Evolutionary conservation across 2,113 vertebrate genomes (phyloP), one percentile per base, ranked within the genome.

Genomic region (Pleuronectes platessa): DNA sequence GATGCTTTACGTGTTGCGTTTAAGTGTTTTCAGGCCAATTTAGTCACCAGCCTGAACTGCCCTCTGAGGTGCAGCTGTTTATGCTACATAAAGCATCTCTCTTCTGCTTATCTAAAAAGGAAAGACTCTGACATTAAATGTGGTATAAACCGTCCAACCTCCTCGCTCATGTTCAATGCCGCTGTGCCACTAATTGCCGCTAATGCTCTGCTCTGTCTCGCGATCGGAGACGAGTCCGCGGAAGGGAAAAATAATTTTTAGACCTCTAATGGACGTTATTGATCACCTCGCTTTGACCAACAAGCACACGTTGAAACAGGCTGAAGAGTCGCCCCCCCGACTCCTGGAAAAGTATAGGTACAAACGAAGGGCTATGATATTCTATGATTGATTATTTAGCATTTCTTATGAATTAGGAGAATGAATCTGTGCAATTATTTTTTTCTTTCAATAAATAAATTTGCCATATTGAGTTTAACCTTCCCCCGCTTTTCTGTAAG

Each of bases 261-360:
- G 64, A 68, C 23, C 42, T 54, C 18, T 82, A 69, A 69, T 75
- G 64, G 63, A 56, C 71, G 58, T 35, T 59, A 61, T 61, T 12
- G 53, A 47, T 64, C 63, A 59, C 5, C 35, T 47, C 49, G 62
- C 64, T 62, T 74, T 68, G 51, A 70, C 20, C 49, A 75, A 20
- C 31, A 61, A 63, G 24, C 14, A 8, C 62, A 45, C 17, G 6
- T 47, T 31, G 18, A 17, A 31, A 3, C 59, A 24, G 14, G 15
- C 17, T 58, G 51, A 31, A 63, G 42, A 26, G 8, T 4, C 11
- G 13, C 31, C 11, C 5, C 15, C 37, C 71, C 12, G 1, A 49
- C 51, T 42, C 18, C 21, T 1, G 6, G 24, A 40, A 21, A n/a
- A 31, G 21, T 37, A 59, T 14, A 68, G 56, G 63, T 69, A 55